Base-by-base conservation (phyloP, 2,113 vertebrate species). In the Lipotes vexillifer region DNA sequence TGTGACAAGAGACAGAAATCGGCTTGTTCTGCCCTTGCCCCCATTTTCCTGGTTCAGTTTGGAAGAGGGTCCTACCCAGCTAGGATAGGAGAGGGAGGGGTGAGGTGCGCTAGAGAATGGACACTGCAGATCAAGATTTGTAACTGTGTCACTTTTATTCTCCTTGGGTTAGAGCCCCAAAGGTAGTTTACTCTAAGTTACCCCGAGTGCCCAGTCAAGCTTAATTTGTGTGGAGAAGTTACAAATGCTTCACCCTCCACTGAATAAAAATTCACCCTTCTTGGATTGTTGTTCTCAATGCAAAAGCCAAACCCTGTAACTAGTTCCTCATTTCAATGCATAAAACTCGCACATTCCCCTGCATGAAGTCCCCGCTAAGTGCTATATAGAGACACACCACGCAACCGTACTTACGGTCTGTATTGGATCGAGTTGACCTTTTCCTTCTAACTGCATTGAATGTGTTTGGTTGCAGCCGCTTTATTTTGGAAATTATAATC, bases 391-490 rank as follows among this genome's bases (percentile, higher is more conserved):
- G 96, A 98, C 98, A 98, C 98, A 98, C 98, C 99, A 99, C 98
- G 98, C 98, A 99, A 98, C 98, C 98, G 98, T 99, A 99, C 99
- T 99, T 99, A 99, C 99, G 98, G 98, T 99, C 99, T 99, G 98
- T 98, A 99, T 98, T 97, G 99, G 98, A 98, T 99, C 98, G 98
- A 98, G 98, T 98, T 99, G 99, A 99, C 99, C 99, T 99, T 99
- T 99, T 99, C 98, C 98, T 99, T 98, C 98, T 99, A 99, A 99
- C 98, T 99, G 98, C 99, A 98, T 98, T 98, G 99, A 99, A 97
- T 99, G 98, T 99, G 97, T 99, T 99, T 98, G 97, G 98, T 98
- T 98, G 98, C 98, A 98, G 98, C 98, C 98, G 98, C 98, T 98
- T 99, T 99, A 97, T 98, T 98, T 99, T 98, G 97, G 95, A 98